Percentiles rank a stretch among this genome's conserved stretches.
Evolutionary conservation across 2,113 vertebrate species (phyloP).

Genomic region (Candoia aspera): DNA sequence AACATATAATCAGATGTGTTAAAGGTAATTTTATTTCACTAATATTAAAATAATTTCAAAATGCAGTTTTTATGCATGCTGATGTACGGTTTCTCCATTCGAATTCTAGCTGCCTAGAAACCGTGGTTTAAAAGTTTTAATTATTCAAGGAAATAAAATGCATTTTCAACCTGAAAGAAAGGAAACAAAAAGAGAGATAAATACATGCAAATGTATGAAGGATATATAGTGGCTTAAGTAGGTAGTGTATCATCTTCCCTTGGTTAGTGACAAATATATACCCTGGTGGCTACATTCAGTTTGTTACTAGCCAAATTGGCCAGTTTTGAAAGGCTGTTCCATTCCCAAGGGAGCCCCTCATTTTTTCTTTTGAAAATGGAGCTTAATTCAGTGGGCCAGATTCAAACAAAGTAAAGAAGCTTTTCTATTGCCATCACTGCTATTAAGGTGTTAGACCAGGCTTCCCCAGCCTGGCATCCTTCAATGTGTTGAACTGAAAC

Average conservation of each 20-base stretch:
- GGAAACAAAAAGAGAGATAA: neutral
- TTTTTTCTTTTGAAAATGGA: neutral
- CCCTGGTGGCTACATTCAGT: neutral
- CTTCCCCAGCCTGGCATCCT: neutral
- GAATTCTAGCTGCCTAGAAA: neutral
- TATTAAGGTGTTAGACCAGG: neutral
- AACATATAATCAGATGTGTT: conserved; percentile 32
- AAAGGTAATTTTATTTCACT: conserved; percentile 41
- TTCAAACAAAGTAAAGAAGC: neutral
- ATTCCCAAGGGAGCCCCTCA: neutral
- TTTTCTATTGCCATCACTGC: neutral
- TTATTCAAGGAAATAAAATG: neutral
- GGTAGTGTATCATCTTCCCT: neutral
- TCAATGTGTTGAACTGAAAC: neutral
- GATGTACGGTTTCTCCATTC: conserved; percentile 13
- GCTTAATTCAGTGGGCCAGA: neutral
- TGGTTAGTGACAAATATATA: neutral
- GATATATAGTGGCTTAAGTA: neutral
- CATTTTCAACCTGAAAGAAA: neutral
- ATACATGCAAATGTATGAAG: neutral
- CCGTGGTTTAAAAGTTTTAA: conserved; percentile 21
- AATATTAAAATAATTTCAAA: conserved; percentile 36
- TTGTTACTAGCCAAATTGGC: neutral
- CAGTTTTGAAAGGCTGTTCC: neutral
- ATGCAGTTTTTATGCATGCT: conserved; percentile 19